Base-by-base conservation (phyloP, 2,888 invertebrate genomes). In the Entomobrya proxima region DNA sequence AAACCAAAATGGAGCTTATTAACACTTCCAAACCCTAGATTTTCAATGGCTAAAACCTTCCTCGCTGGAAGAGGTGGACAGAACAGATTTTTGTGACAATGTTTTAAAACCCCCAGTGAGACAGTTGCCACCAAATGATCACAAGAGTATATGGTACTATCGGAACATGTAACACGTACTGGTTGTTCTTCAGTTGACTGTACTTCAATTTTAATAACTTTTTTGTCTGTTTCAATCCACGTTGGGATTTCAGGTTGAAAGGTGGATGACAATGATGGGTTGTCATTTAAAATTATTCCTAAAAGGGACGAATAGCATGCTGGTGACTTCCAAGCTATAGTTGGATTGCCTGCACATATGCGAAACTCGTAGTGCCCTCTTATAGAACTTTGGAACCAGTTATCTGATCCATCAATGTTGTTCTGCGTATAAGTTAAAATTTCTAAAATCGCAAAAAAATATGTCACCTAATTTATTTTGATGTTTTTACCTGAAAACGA, bases 51-150 rank as follows among this genome's bases (percentile, higher is more conserved):
- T 13, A 91, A 91, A 0, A 92, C 88, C 92, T 95, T 95, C 2
- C 91, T 90, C 13, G 91, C 83, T 0, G 94, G 93, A 50, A 95
- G 91, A 2, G 92, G 89, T 0, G 95, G 95, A 4, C 91, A 90
- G 90, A 95, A 95, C 32, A 95, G 86, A 0, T 91, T 91, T 9
- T 91, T 88, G 81, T 93, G 91, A 80, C 93, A 92, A 24, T 93
- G 93, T 91, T 95, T 95, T 18, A 96, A 91, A 0, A 95, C 95
- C 0, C 95, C 96, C 0, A 96, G 91, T 0, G 96, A 95, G 0
- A 94, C 92, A 0, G 96, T 96, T 0, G 95, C 92, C 32, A 96
- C 94, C 0, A 95, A 94, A 90, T 94, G 94, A 89, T 94, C 94
- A 0, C 95, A 94, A 27, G 90, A 91, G 88, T 93, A 94, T 0